Conservation (phyloP, 2,113 vertebrate species). For the Ceratotherium simum region DNA sequence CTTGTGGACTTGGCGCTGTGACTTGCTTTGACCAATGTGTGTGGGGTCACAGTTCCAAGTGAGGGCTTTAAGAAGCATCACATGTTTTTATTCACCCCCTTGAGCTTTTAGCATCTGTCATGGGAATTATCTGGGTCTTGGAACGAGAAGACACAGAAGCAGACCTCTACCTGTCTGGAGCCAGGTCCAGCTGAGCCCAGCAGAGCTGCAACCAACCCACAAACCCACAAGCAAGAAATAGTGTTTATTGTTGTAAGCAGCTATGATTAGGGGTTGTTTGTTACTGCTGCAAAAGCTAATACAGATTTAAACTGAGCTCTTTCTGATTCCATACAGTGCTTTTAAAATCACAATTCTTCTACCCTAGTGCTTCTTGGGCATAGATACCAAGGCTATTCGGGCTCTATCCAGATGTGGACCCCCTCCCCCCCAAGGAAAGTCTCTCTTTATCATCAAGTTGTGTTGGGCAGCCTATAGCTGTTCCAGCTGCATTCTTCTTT, state of each 20-base stretch:
- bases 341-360: not conserved
- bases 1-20: not conserved
- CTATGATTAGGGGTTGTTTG: not conserved
- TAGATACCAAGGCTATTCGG: not conserved
- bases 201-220: not conserved
- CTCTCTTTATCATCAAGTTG: not conserved
- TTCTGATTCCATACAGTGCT: not conserved
- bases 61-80: not conserved
- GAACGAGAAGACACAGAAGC: not conserved
- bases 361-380: not conserved
- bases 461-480: not conserved
- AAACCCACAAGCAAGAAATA: not conserved
- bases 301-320: not conserved
- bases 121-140: not conserved
- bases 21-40: not conserved
- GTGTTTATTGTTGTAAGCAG: not conserved
- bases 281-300: not conserved
- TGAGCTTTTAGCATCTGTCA: not conserved
- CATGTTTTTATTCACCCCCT: not conserved
- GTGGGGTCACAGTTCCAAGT: not conserved
- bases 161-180: not conserved
- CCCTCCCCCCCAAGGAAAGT: not conserved
- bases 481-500: not conserved
- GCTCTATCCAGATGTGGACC: not conserved
- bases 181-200: not conserved